These are phyloP conservation scores for Ophraella communa DNA, from an alignment of 2,888 invertebrate species.

Conservation along the genomic window DNA sequence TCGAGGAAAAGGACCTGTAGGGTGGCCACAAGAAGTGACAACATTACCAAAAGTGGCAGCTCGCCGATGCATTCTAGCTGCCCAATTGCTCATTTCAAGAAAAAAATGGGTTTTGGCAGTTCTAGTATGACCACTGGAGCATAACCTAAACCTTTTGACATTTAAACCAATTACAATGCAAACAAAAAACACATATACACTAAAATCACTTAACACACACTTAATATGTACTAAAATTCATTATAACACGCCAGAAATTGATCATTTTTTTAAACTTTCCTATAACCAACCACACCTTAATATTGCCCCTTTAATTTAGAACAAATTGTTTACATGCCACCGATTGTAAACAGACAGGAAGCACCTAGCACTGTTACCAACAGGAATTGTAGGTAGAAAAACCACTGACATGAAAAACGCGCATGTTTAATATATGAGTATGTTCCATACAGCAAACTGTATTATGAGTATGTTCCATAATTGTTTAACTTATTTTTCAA, in stretches of 20 bases:
- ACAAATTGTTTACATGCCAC: constrained; percentile 28
- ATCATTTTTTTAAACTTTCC: constrained; percentile 18
- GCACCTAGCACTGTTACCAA: constrained; percentile 12
- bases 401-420: neutral
- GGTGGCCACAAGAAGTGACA: constrained; percentile 90
- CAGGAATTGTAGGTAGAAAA: too few species aligned
- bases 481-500: too few species aligned
- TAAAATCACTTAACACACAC: constrained; percentile 27
- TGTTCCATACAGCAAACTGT: too few species aligned
- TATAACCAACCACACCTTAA: constrained; percentile 26
- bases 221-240: constrained; percentile 19
- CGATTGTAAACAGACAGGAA: constrained; percentile 29
- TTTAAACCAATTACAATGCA: constrained; percentile 29
- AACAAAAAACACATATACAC: constrained; percentile 19
- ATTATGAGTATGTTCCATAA: too few species aligned
- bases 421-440: too few species aligned
- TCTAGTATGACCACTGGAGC: constrained; percentile 47
- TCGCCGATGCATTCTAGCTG: constrained; percentile 89
- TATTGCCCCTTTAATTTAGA: constrained; percentile 22
- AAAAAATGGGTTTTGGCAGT: constrained; percentile 32
- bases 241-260: constrained; percentile 9
- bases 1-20: constrained; percentile 81
- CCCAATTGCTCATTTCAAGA: constrained; percentile 85
- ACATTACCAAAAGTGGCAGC: constrained; percentile 90
- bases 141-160: constrained; percentile 52